Evolutionary conservation across 1,140 invertebrate species (phyloP), one percentile per base, ranked within the genome.

Genomic region (Drosophila nigromelanica): DNA sequence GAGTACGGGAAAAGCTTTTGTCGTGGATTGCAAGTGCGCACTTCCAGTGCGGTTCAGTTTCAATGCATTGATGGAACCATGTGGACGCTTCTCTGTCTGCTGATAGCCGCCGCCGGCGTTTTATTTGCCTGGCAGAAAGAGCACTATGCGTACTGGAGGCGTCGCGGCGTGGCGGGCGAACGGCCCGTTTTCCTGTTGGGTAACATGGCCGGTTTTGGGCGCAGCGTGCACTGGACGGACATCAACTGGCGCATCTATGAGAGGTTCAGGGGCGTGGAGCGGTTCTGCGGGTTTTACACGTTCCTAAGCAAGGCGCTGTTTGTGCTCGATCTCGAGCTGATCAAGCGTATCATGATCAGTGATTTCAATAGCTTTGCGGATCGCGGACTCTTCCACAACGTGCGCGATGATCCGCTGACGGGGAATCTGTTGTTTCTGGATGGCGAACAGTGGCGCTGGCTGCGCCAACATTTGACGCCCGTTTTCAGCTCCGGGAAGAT

Each of bases 401-500:
- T 93, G 15, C 76, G 92, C 15, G 90, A 91, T 6, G 94, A 94
- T 70, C 93, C 93, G 0, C 70, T 94, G 2, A 93, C 93, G 0
- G 93, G 91, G 0, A 93, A 94, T 75, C 76, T 94, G 3, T 92
- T 93, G 1, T 89, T 89, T 5, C 66, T 93, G 0, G 91, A 93
- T 24, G 92, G 91, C 4, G 91, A 92, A 45, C 91, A 91, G 35
- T 95, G 94, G 94, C 93, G 92, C 60, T 76, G 92, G 4, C 83
- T 95, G 27, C 86, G 94, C 33, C 90, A 79, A 0, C 93, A 93
- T 50, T 79, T 95, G 4, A 93, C 93, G 0, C 93, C 94, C 0
- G 92, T 94, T 2, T 95, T 95, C 62, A 93, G 93, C 0, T 93
- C 93, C 0, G 93, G 93, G 1, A 95, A 94, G 76, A 92, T 95